These are phyloP conservation scores for Magallana gigas DNA, from an alignment of 1,140 invertebrate genomes.

Conservation along the genomic window DNA sequence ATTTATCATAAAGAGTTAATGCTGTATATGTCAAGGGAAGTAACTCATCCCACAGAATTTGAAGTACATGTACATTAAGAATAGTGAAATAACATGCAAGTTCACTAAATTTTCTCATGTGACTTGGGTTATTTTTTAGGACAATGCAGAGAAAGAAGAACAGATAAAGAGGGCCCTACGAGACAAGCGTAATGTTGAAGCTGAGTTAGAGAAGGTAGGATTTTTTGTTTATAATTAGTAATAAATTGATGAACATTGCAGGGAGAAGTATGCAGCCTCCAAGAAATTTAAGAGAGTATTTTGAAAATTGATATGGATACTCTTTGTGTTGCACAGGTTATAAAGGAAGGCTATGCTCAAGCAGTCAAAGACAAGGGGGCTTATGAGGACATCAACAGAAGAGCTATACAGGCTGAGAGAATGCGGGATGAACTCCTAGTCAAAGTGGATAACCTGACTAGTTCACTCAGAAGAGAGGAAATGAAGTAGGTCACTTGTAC, in stretches of 20 bases:
- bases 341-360: constrained; percentile 69
- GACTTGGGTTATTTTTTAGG: constrained; percentile 60
- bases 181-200: constrained; percentile 76
- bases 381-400: constrained; percentile 70
- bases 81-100: too few relatives aligned
- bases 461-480: constrained; percentile 67
- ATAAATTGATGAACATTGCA: neutral
- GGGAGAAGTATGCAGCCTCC: too few relatives aligned
- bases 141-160: constrained; percentile 73
- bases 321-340: constrained; percentile 60
- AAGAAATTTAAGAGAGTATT: neutral
- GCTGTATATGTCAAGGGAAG: too few relatives aligned
- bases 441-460: constrained; percentile 69
- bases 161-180: constrained; percentile 72
- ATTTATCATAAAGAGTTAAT: too few relatives aligned
- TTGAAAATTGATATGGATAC: neutral
- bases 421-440: constrained; percentile 70
- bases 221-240: neutral
- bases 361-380: constrained; percentile 68
- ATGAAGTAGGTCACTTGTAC: constrained; percentile 68
- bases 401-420: constrained; percentile 75
- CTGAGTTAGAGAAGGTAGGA: constrained; percentile 76
- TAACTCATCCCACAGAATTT: too few relatives aligned
- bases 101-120: too few relatives aligned
- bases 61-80: too few relatives aligned